phyloP scores from a whole-genome alignment of 2,888 invertebrate species.

The Megaustenia siamemsis region DNA sequence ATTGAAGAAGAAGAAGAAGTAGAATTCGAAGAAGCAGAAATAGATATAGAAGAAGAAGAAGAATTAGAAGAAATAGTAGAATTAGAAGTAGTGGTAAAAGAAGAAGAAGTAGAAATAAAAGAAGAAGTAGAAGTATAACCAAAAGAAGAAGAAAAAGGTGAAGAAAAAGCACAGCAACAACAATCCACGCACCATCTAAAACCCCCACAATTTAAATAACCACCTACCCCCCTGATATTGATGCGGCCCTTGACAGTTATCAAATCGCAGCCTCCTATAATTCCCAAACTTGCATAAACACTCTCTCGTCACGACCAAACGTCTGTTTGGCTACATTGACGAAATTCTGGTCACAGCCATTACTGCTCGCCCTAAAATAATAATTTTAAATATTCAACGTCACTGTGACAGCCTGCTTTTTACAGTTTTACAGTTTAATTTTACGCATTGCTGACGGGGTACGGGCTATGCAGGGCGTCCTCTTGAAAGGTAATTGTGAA shows the following conservation, averaged over 20 bases:
- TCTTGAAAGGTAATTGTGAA: conserved; percentile 38
- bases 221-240: no score
- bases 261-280: no score
- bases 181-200: no score
- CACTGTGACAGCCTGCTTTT: not conserved
- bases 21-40: no score
- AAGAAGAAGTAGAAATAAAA: no score
- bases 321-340: conserved; percentile 20
- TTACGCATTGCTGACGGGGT: conserved; percentile 24
- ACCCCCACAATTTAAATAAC: no score
- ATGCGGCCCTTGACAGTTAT: no score
- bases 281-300: not conserved
- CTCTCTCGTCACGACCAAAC: not conserved
- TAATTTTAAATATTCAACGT: conserved; percentile 48
- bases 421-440: conserved; percentile 30
- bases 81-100: no score
- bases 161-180: not conserved
- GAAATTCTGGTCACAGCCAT: conserved; percentile 41
- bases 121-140: no score
- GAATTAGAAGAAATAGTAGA: no score
- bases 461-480: conserved; percentile 13
- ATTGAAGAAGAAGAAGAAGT: not conserved
- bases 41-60: no score
- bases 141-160: no score
- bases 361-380: conserved; percentile 38